Conservation (phyloP, 2,888 invertebrate genomes). For the Trichacis sp. region DNA sequence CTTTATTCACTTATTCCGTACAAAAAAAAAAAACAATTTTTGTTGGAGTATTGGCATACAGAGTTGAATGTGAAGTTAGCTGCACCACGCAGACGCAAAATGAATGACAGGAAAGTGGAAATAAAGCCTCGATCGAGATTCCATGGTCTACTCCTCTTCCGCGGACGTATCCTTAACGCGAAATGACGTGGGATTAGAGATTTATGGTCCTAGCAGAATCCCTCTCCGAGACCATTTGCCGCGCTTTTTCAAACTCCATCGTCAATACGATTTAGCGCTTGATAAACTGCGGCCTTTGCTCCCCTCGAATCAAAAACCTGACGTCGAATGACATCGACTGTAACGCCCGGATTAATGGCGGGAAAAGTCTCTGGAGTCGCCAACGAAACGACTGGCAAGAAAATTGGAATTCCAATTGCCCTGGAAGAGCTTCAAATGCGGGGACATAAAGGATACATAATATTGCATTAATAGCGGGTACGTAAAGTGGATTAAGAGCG, state of each 20-base stretch:
- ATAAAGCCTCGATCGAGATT: background rate
- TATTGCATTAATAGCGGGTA: background rate
- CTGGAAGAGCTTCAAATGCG: too few relatives aligned
- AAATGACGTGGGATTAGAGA: constrained; percentile 42
- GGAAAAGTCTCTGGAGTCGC: too few relatives aligned
- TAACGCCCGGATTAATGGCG: background rate
- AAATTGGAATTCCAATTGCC: too few relatives aligned
- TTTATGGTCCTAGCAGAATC: constrained; percentile 34
- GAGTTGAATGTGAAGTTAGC: background rate
- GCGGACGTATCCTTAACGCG: constrained; percentile 29
- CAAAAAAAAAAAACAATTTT: too few relatives aligned
- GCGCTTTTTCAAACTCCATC: constrained; percentile 25
- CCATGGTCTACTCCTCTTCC: background rate
- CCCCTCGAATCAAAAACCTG: background rate
- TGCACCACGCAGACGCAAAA: background rate
- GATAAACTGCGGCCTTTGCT: background rate
- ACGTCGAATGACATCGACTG: background rate
- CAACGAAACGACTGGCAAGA: too few relatives aligned
- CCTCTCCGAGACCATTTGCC: constrained; percentile 31
- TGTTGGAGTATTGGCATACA: background rate
- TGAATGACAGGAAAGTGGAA: background rate
- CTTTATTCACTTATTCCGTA: too few relatives aligned
- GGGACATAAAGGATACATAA: background rate
- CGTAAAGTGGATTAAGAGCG: background rate
- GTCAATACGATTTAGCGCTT: constrained; percentile 3